phyloP scores from a whole-genome alignment of 1,140 invertebrate genomes.

The Meteorus sp. region DNA sequence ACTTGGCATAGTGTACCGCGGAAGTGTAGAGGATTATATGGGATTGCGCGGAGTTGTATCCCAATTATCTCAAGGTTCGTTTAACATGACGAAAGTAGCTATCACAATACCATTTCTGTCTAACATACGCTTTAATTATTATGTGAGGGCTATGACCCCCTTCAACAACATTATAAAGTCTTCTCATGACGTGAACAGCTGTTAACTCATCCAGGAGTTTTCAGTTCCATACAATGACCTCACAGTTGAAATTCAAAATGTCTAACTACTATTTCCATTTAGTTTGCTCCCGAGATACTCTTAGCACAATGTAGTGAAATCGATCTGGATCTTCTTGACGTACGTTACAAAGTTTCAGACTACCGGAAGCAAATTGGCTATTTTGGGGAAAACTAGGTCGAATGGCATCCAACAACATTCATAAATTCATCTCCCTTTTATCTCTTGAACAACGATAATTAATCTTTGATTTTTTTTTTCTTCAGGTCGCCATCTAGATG shows the following conservation, averaged over 20 bases:
- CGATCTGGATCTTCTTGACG: too few relatives aligned
- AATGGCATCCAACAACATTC: neutral
- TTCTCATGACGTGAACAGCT: neutral
- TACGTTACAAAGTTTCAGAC: neutral
- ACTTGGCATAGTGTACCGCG: slow-evolving; percentile 18
- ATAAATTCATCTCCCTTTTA: too few relatives aligned
- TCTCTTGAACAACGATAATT: too few relatives aligned
- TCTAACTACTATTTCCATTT: neutral
- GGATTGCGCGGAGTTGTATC: neutral
- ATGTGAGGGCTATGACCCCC: neutral
- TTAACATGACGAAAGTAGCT: neutral
- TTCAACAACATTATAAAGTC: neutral
- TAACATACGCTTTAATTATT: neutral
- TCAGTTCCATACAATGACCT: too few relatives aligned
- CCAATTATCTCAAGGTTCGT: slow-evolving; percentile 7
- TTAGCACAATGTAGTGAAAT: too few relatives aligned
- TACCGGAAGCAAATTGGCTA: slow-evolving; percentile 12
- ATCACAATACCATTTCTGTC: slow-evolving; percentile 4
- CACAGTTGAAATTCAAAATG: neutral
- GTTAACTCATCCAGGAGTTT: neutral
- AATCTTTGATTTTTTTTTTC: slow-evolving; percentile 1
- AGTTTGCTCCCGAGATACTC: neutral
- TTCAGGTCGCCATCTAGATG: slow-evolving; percentile 77
- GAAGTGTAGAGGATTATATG: slow-evolving; percentile 12
- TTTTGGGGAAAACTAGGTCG: slow-evolving; percentile 27